Percentiles rank a stretch among this genome's conserved stretches.
Conservation (phyloP, 2,113 vertebrate species). For the Bolborhynchus lineola region DNA sequence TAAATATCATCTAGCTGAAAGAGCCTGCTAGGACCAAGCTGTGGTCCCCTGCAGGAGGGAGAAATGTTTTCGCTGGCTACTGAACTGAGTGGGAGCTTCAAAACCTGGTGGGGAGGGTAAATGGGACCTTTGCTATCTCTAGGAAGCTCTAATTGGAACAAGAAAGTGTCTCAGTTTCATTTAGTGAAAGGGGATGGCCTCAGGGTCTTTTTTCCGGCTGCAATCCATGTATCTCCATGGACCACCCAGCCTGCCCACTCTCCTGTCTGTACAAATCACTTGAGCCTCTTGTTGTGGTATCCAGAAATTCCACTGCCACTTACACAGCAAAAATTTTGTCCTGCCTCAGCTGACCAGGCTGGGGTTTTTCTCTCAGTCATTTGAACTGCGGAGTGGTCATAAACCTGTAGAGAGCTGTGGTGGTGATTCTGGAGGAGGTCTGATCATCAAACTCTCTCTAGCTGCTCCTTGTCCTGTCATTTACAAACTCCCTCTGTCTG, state of each 20-base stretch:
- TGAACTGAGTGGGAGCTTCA: not conserved
- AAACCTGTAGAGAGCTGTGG: not conserved
- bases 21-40: not conserved
- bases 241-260: not conserved
- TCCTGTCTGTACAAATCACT: not conserved
- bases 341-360: not conserved
- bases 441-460: not conserved
- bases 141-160: not conserved
- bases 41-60: not conserved
- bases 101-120: not conserved
- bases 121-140: not conserved
- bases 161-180: not conserved
- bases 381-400: not conserved
- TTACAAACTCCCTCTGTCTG: not conserved
- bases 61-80: not conserved
- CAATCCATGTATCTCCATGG: not conserved
- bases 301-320: not conserved
- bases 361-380: not conserved
- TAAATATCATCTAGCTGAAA: not conserved
- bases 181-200: not conserved
- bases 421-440: not conserved
- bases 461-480: not conserved
- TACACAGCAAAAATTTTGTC: not conserved
- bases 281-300: not conserved
- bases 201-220: not conserved